These are phyloP conservation scores for Ammodytes marinus DNA, from an alignment of 2,113 vertebrate species.

Conservation along the genomic window DNA sequence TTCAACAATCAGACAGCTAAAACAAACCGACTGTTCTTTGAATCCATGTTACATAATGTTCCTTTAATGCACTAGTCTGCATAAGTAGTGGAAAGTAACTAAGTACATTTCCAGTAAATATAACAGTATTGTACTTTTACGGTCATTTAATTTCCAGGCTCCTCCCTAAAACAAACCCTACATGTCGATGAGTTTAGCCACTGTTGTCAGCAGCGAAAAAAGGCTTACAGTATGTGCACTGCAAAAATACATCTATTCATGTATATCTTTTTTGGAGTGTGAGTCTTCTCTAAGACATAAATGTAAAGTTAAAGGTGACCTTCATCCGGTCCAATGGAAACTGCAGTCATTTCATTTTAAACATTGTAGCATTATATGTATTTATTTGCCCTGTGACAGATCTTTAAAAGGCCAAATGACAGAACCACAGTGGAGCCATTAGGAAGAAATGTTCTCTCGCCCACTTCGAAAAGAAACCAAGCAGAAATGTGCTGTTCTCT, in stretches of 20 bases:
- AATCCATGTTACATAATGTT: no score
- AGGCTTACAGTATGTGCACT: background rate
- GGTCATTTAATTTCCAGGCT: no score
- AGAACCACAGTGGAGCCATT: slow-evolving; percentile 30
- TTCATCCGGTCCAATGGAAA: slow-evolving; percentile 22
- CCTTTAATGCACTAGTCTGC: background rate
- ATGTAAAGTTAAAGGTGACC: slow-evolving; percentile 19
- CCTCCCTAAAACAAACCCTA: background rate
- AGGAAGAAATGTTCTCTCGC: slow-evolving; percentile 35
- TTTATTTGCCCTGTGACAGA: slow-evolving; percentile 25
- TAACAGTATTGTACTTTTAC: background rate
- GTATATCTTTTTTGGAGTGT: background rate
- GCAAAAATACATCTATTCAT: background rate
- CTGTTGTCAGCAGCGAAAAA: background rate
- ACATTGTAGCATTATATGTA: background rate
- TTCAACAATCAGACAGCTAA: no score
- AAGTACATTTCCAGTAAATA: background rate
- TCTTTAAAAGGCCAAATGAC: slow-evolving; percentile 42
- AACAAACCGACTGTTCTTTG: no score
- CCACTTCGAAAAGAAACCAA: slow-evolving; percentile 32
- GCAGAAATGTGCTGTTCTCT: background rate
- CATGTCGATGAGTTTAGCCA: background rate
- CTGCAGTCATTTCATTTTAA: slow-evolving; percentile 34
- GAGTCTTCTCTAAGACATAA: background rate
- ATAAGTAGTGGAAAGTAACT: background rate